Conservation (phyloP, 2,888 invertebrate genomes). For the Zaprionus lineosus region DNA sequence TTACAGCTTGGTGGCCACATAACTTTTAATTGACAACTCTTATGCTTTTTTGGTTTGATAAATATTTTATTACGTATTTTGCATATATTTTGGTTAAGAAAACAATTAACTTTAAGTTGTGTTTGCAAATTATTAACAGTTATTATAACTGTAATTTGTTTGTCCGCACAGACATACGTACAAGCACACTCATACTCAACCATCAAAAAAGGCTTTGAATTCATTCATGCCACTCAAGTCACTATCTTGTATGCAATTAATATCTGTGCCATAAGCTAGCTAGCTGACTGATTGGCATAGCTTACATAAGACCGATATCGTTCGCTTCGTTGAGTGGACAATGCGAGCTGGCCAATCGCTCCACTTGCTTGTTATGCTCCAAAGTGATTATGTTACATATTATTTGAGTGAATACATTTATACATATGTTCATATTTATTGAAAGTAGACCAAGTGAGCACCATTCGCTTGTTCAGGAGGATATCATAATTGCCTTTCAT, state of each 20-base stretch:
- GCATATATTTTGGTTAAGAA: conserved; percentile 17
- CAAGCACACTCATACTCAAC: conserved; percentile 14
- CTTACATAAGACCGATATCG: conserved; percentile 61
- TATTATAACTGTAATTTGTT: conserved; percentile 62
- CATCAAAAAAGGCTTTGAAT: conserved; percentile 49
- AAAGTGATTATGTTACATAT: conserved; percentile 44
- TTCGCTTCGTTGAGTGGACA: conserved; percentile 62
- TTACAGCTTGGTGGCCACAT: conserved; percentile 4
- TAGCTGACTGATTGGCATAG: conserved; percentile 68
- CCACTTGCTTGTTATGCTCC: conserved; percentile 43
- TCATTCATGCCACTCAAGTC: conserved; percentile 58
- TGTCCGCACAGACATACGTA: conserved; percentile 31
- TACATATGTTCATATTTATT: conserved; percentile 15
- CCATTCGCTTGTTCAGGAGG: too few species aligned
- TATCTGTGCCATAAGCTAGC: conserved; percentile 66
- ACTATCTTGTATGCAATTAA: conserved; percentile 62
- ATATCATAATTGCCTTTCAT: too few species aligned
- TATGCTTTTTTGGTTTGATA: conserved; percentile 3
- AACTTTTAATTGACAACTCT: not conserved
- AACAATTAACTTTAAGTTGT: conserved; percentile 53
- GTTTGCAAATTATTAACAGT: conserved; percentile 57
- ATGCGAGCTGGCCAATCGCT: conserved; percentile 46
- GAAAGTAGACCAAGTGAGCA: conserved; percentile 2
- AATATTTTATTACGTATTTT: conserved; percentile 32
- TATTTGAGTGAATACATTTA: conserved; percentile 1